These are phyloP conservation scores for Epinephelus lanceolatus DNA, from an alignment of 2,113 vertebrate species.

Conservation along the genomic window DNA sequence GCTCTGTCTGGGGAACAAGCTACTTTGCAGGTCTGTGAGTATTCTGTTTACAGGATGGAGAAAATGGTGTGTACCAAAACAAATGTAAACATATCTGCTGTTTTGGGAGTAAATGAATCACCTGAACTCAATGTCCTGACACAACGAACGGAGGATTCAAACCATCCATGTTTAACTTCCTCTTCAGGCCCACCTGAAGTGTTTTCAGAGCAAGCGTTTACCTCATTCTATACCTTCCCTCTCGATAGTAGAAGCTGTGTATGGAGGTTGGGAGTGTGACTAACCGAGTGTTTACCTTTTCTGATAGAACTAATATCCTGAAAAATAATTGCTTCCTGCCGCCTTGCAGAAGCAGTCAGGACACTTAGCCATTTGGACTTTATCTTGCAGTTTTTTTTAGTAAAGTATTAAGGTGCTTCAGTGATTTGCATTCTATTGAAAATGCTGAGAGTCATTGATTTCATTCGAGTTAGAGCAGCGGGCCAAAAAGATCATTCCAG, in stretches of 20 bases:
- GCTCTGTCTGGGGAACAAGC: not conserved
- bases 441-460: not conserved
- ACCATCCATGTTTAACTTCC: not conserved
- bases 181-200: not conserved
- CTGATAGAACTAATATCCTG: constrained; percentile 34
- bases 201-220: not conserved
- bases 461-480: not conserved
- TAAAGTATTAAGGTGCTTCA: not conserved
- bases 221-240: not conserved
- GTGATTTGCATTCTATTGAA: not conserved
- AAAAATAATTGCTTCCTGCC: constrained; percentile 34
- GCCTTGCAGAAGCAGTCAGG: not conserved
- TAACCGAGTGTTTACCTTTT: constrained; percentile 6
- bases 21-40: not conserved
- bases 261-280: not conserved
- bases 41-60: not conserved
- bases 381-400: not conserved
- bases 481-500: not conserved
- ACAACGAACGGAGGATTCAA: not conserved
- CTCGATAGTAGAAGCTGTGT: not conserved
- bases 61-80: not conserved
- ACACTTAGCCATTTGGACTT: not conserved
- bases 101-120: not conserved
- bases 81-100: not conserved
- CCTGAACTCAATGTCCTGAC: not conserved